phyloP scores from a whole-genome alignment of 2,888 invertebrate species.

The Pachydiplax longipennis region DNA sequence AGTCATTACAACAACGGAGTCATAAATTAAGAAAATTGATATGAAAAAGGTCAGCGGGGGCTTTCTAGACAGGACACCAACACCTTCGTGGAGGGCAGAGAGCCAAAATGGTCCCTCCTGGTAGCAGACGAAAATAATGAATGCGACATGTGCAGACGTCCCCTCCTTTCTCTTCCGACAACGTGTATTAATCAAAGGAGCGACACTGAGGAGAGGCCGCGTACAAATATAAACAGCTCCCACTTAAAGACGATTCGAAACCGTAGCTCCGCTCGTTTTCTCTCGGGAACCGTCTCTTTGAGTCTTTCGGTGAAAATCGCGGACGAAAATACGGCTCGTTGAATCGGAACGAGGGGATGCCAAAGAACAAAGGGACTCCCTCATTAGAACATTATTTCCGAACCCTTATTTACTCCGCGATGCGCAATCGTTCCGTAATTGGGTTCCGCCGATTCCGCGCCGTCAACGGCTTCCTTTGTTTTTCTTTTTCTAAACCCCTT shows the following conservation, averaged over 20 bases:
- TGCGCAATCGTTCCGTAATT: background rate
- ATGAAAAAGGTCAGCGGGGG: background rate
- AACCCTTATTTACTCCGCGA: background rate
- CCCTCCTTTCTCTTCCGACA: background rate
- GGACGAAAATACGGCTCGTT: background rate
- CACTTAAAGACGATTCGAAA: background rate
- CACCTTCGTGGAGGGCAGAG: background rate
- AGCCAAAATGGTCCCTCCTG: background rate
- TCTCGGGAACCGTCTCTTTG: background rate
- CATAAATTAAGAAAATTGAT: background rate
- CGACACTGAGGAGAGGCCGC: background rate
- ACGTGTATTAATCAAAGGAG: constrained; percentile 10
- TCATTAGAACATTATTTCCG: background rate
- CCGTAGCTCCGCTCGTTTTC: background rate
- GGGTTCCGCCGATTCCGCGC: background rate
- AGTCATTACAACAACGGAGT: too few relatives aligned
- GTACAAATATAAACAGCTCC: constrained; percentile 3
- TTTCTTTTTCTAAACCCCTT: background rate
- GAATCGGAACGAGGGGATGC: background rate
- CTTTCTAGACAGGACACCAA: background rate
- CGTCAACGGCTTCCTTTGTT: background rate
- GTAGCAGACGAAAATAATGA: constrained; percentile 28
- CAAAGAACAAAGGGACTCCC: background rate
- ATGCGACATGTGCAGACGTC: constrained; percentile 9
- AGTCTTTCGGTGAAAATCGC: background rate